Base-by-base conservation (phyloP, 2,888 invertebrate species). In the Apodemia mormo region DNA sequence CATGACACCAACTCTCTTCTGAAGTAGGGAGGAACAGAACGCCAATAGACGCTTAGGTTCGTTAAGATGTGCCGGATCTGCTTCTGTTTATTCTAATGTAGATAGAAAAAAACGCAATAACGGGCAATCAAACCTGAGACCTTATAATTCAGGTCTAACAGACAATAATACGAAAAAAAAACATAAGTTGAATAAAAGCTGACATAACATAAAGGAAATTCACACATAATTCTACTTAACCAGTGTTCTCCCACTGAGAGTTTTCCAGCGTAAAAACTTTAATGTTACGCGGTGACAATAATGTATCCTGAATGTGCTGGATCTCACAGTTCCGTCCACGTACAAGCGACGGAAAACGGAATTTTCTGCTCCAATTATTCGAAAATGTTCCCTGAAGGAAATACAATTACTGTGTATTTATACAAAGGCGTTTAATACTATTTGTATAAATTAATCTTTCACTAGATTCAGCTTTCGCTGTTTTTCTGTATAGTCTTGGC, bases 251-350 rank as follows among this genome's bases (percentile, higher is more conserved):
- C 33, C 33, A 52, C 52, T 52, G n/a, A 30, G 61, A 12, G 14
- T 61, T 61, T 61, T 33, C 33, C 61, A 61, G 61, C 58, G 58
- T 4, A 52, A 33, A 61, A 33, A 61, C 61, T 61, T 61, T 61
- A 61, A 61, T 61, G 33, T 61, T 61, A 33, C 56, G 29, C 61
- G 61, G 61, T 61, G 61, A 61, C 61, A 61, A 61, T 61, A 61
- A 61, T 33, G 58, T 58, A 58, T 58, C 29, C 58, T 30, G 58
- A 58, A 58, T 58, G 37, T 30, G 58, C 33, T 29, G 12, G 3
- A 29, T 30, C 58, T 29, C 58, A 14, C 49, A 49, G 49, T 52
- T 14, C 52, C 30, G 61, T 33, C 6, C 61, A 61, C 12, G 61
- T 61, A 30, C 12, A 61, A 30, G 61, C 30, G 30, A 12, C 33